A percentile compares a stretch with the other conserved stretches of the same genome.
phyloP scores from a whole-genome alignment of 2,888 invertebrate species.

The Drosophila mercatorum region DNA sequence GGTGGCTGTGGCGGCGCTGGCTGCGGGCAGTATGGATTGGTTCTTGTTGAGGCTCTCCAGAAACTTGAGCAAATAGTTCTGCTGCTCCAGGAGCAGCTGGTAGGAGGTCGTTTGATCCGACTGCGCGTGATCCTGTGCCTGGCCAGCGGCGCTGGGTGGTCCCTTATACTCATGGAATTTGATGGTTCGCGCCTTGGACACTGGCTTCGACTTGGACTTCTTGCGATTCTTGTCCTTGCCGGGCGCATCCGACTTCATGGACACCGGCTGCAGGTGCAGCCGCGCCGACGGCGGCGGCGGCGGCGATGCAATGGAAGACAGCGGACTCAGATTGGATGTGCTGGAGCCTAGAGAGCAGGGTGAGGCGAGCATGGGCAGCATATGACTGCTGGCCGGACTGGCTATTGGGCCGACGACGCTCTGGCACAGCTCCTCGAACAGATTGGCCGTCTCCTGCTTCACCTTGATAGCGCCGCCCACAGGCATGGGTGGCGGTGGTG shows the following conservation, averaged over 20 bases:
- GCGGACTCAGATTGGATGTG: slow-evolving; percentile 88
- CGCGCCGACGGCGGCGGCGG: slow-evolving; percentile 86
- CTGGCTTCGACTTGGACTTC: slow-evolving; percentile 92
- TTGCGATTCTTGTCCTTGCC: slow-evolving; percentile 93
- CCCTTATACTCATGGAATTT: slow-evolving; percentile 99
- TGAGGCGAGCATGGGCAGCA: slow-evolving; percentile 86
- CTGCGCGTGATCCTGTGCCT: slow-evolving; percentile 85
- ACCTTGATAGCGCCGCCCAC: slow-evolving; percentile 71
- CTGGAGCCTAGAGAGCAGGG: slow-evolving; percentile 87
- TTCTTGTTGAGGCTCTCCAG: slow-evolving; percentile 93
- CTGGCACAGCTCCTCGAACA: slow-evolving; percentile 87
- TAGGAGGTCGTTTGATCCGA: slow-evolving; percentile 93
- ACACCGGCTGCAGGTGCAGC: slow-evolving; percentile 81
- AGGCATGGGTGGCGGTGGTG: slow-evolving; percentile 55
- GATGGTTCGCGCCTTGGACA: slow-evolving; percentile 93
- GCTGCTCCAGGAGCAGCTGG: slow-evolving; percentile 96
- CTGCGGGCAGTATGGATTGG: slow-evolving; percentile 90
- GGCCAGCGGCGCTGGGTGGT: slow-evolving; percentile 93
- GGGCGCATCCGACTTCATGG: slow-evolving; percentile 86
- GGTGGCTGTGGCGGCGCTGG: slow-evolving; percentile 35
- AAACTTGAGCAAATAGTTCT: slow-evolving; percentile 94
- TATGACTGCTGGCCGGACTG: slow-evolving; percentile 79
- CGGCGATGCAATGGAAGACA: slow-evolving; percentile 88
- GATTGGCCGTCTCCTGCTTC: slow-evolving; percentile 84
- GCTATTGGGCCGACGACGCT: slow-evolving; percentile 85